Conservation (phyloP, 2,113 vertebrate genomes). For the Ammodytes dubius region DNA sequence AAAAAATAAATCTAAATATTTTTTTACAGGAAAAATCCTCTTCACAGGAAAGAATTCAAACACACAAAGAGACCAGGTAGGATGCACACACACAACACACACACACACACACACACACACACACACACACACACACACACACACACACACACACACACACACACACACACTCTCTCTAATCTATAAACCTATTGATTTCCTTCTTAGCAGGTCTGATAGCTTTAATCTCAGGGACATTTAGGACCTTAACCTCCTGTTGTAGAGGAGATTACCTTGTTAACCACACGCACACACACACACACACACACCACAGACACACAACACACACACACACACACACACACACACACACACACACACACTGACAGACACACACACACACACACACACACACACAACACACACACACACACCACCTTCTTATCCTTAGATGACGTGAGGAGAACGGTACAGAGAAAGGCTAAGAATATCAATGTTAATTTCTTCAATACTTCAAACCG, state of each 20-base stretch:
- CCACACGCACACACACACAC: neutral
- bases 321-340: neutral
- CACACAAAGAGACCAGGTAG: conserved; percentile 79
- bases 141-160: neutral
- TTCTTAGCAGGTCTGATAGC: neutral
- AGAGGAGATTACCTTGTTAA: neutral
- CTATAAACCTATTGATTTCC: neutral
- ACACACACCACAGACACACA: conserved; percentile 8
- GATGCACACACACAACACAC: too few species aligned
- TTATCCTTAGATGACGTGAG: too few species aligned
- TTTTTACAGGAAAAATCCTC: conserved; percentile 80
- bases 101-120: neutral
- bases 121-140: neutral
- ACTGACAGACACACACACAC: too few species aligned
- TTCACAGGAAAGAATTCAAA: conserved; percentile 85
- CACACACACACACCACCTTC: too few species aligned
- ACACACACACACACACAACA: too few species aligned
- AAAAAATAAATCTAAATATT: neutral
- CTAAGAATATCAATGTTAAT: too few species aligned
- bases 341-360: too few species aligned
- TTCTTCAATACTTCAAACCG: too few species aligned
- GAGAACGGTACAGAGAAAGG: too few species aligned
- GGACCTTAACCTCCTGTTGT: neutral
- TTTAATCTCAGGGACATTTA: neutral
- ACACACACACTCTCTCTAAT: neutral